Evolutionary conservation across 2,888 invertebrate species (phyloP).

Genomic region (Aproaerema taeniolella): DNA sequence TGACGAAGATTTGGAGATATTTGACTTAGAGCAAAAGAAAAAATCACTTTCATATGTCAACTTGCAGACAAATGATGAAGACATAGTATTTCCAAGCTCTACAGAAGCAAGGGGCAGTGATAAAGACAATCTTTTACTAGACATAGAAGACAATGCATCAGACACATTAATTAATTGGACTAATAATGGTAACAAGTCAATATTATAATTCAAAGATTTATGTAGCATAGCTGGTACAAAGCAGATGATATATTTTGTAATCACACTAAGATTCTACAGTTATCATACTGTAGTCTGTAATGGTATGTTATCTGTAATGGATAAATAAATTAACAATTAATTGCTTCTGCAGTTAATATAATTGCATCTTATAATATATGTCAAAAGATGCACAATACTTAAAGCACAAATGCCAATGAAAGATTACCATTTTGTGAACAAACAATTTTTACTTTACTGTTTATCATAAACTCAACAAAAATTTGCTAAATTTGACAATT

Average conservation of each 20-base stretch:
- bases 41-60: conserved; percentile 66
- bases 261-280: no score
- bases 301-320: no score
- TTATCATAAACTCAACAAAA: no score
- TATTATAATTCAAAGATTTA: conserved; percentile 41
- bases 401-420: no score
- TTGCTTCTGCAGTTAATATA: no score
- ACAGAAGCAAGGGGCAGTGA: conserved; percentile 33
- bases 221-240: background rate
- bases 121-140: conserved; percentile 55
- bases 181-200: conserved; percentile 54
- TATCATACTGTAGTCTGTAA: background rate
- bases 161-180: conserved; percentile 65
- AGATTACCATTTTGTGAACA: no score
- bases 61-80: conserved; percentile 57
- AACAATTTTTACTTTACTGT: no score
- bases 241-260: background rate
- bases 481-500: no score
- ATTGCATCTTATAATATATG: no score
- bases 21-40: conserved; percentile 65
- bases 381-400: no score
- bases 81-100: conserved; percentile 42
- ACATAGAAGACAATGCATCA: conserved; percentile 57
- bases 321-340: no score
- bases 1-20: conserved; percentile 70